phyloP scores from a whole-genome alignment of 2,797 vertebrate genomes.

The Cyprinodon diabolis region DNA sequence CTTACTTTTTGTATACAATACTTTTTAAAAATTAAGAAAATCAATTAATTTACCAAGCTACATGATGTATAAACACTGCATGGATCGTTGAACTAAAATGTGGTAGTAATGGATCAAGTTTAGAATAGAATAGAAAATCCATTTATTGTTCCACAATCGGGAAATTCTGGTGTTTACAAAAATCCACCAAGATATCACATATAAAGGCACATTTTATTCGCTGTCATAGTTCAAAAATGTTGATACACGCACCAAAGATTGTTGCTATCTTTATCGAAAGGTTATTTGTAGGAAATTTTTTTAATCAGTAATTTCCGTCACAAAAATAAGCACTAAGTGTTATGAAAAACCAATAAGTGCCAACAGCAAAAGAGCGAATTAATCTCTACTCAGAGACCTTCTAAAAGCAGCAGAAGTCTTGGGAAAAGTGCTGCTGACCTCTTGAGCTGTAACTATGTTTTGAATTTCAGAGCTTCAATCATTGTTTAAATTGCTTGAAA shows the following conservation, averaged over 20 bases:
- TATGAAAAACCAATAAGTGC: not conserved
- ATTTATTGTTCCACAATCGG: no score
- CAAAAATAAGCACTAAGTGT: not conserved
- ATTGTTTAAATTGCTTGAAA: not conserved
- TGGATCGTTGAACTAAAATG: slow-evolving; percentile 24
- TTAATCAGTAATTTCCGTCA: not conserved
- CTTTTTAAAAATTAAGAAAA: slow-evolving; percentile 28
- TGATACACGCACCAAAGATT: not conserved
- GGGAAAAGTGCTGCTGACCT: not conserved
- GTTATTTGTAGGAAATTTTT: not conserved
- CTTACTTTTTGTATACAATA: not conserved
- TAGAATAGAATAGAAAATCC: no score
- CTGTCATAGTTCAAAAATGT: not conserved
- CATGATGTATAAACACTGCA: slow-evolving; percentile 27
- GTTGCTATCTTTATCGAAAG: not conserved
- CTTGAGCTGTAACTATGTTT: not conserved
- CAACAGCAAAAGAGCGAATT: not conserved
- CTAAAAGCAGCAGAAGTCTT: not conserved
- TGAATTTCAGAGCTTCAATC: not conserved
- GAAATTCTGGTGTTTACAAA: no score
- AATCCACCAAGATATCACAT: no score
- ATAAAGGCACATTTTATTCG: not conserved
- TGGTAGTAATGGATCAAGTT: slow-evolving; percentile 19
- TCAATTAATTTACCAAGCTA: slow-evolving; percentile 14
- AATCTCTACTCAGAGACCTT: not conserved